phyloP scores from a whole-genome alignment of 1,140 invertebrate genomes.

The Holotrichia oblita region DNA sequence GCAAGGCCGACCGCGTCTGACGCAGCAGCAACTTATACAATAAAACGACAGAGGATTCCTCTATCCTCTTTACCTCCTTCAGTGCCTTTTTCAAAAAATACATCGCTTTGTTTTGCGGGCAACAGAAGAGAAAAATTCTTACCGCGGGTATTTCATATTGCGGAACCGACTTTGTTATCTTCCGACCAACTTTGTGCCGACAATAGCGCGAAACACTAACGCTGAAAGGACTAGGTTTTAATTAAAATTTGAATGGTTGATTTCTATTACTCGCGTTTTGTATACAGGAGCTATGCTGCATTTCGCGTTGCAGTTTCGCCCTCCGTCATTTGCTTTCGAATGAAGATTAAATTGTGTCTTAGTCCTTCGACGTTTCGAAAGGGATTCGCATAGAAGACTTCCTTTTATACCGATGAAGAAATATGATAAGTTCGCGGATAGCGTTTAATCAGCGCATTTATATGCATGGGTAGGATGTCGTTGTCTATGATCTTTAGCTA shows the following conservation, averaged over 20 bases:
- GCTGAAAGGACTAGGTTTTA: conserved; percentile 32
- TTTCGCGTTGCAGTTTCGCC: neutral
- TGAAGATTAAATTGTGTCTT: conserved; percentile 18
- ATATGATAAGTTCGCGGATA: neutral
- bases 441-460: neutral
- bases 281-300: no score
- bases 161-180: conserved; percentile 28
- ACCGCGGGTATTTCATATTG: neutral
- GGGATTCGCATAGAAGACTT: neutral
- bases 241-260: conserved; percentile 35
- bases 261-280: no score
- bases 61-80: neutral
- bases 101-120: conserved; percentile 9
- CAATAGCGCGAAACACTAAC: neutral
- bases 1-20: neutral
- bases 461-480: neutral
- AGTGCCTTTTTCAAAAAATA: neutral
- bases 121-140: neutral
- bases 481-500: neutral
- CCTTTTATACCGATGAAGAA: neutral
- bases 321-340: neutral
- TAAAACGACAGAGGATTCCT: neutral
- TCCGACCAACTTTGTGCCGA: conserved; percentile 16
- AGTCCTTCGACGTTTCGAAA: neutral
- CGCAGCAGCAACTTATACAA: neutral